phyloP scores from a whole-genome alignment of 1,140 invertebrate species.

The Ectropis grisescens region DNA sequence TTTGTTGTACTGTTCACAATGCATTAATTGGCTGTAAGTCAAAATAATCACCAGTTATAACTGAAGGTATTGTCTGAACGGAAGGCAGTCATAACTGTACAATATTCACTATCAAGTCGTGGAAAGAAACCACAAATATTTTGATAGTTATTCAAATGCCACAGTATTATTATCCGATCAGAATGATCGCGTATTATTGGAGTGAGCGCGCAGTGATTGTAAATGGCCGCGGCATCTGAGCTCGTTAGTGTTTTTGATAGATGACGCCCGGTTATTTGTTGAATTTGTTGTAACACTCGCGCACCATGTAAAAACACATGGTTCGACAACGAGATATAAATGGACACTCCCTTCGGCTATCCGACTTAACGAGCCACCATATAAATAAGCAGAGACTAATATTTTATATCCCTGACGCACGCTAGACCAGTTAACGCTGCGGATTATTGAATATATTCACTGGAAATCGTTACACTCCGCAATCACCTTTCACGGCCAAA shows the following conservation, averaged over 20 bases:
- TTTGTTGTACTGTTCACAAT: too few relatives aligned
- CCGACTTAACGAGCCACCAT: conserved; percentile 60
- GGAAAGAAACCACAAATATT: too few relatives aligned
- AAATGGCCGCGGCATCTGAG: conserved; percentile 52
- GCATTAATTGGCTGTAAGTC: too few relatives aligned
- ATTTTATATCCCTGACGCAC: conserved; percentile 25
- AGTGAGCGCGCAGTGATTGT: conserved; percentile 40
- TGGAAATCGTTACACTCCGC: too few relatives aligned
- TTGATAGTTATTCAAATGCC: too few relatives aligned
- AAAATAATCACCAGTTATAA: too few relatives aligned
- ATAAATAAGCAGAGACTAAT: conserved; percentile 52
- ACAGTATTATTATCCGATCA: conserved; percentile 33
- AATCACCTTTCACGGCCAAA: too few relatives aligned
- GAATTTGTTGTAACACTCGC: conserved; percentile 58
- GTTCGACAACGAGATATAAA: conserved; percentile 60
- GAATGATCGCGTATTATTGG: conserved; percentile 55
- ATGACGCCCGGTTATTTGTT: conserved; percentile 61
- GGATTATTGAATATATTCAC: conserved; percentile 9
- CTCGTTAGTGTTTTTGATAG: conserved; percentile 69
- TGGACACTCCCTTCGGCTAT: conserved; percentile 59
- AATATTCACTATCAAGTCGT: too few relatives aligned
- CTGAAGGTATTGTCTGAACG: too few relatives aligned
- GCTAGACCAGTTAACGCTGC: conserved; percentile 11
- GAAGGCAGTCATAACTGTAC: too few relatives aligned
- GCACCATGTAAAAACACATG: conserved; percentile 56